Evolutionary conservation across 2,888 invertebrate genomes (phyloP), one percentile per base, ranked within the genome.

Genomic region (Camponotus fellah): DNA sequence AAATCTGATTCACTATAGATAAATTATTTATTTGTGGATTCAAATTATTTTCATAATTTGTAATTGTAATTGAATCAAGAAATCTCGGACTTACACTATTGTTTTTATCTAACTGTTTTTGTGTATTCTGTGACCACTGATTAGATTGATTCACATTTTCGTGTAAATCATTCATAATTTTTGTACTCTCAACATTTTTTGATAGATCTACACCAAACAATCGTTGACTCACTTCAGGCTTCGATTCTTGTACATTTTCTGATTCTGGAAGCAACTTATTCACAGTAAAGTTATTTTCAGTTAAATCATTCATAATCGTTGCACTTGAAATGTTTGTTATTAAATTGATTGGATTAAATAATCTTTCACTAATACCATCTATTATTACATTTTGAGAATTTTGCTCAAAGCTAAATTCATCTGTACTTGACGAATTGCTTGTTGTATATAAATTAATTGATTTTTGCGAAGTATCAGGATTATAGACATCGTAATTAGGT

Each of bases 381-480:
- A 5, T 8, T 9, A 5, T 12, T 46, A 46, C 46, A 17, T 32
- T 46, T 9, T 10, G 32, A 62, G 17, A 46, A 21, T 46, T 5
- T 46, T 21, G 26, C 43, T 1, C 26, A 12, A 5, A 5, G 46
- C 3, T 34, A 32, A 21, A 46, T 3, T 64, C 14, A 34, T 46
- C 21, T 2, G 34, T 14, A 21, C 5, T 75, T 46, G 5, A 10
- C 17, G 14, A 46, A 5, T 65, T 64, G 6, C 0, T 46, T 46
- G n/a, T 32, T 43, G 74, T n/a, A 43, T 62, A 14, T 60, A 4
- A 74, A 43, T 74, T 40, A 4, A 14, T 32, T 32, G 46, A 1
- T 64, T 34, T 37, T 75, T 75, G 21, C 43, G 9, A 65, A 62
- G 14, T 74, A 32, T 14, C 60, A 34, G 21, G 9, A 64, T 46